Conservation (phyloP, 2,888 invertebrate species). For the Smittia sp. region DNA sequence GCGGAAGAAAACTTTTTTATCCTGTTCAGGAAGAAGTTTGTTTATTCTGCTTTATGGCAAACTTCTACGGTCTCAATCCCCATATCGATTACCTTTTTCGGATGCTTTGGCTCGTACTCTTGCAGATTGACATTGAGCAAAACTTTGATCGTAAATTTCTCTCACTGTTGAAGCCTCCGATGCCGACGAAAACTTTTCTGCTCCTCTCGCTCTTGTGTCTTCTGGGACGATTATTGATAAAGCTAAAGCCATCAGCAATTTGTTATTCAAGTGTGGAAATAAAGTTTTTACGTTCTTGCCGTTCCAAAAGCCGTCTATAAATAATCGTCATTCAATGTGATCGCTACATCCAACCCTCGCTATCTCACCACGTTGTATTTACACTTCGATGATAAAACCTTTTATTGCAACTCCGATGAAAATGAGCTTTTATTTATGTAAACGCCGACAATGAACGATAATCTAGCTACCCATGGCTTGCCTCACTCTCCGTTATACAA, state of each 20-base stretch:
- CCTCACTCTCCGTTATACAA: not conserved
- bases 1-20: not conserved
- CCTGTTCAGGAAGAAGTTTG: not conserved
- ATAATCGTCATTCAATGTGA: conserved; percentile 6
- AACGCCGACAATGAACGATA: not conserved
- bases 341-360: not conserved
- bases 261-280: conserved; percentile 21
- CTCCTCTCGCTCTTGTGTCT: conserved; percentile 3
- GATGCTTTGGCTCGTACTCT: not conserved
- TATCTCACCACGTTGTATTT: not conserved
- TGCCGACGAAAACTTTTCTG: not conserved
- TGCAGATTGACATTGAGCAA: conserved; percentile 34
- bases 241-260: conserved; percentile 39
- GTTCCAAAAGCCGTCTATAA: conserved; percentile 1
- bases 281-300: not conserved
- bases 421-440: conserved; percentile 12
- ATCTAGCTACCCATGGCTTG: not conserved
- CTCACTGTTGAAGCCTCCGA: not conserved
- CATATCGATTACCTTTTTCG: conserved; percentile 34
- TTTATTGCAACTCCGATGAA: not conserved
- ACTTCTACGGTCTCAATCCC: conserved; percentile 21
- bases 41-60: not conserved
- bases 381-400: not conserved
- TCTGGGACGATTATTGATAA: conserved; percentile 38
- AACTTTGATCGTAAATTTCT: conserved; percentile 39